These are phyloP conservation scores for Callyntrura guangdongensis DNA, from an alignment of 2,888 invertebrate species.

Conservation along the genomic window DNA sequence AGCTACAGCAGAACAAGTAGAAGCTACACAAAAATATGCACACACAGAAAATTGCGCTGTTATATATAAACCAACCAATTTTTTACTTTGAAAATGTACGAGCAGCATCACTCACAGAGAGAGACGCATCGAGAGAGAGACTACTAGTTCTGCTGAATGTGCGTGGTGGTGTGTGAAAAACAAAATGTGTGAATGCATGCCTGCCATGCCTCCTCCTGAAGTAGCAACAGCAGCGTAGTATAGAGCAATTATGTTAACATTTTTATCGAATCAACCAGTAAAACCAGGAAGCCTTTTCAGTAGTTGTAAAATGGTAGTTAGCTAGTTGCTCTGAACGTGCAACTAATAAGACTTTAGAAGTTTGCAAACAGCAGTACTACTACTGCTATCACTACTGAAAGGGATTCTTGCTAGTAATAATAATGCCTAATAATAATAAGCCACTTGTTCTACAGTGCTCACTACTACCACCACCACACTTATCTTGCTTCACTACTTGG, in stretches of 20 bases:
- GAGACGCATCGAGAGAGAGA: too few relatives aligned
- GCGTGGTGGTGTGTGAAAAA: constrained; percentile 46
- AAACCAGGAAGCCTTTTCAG: constrained; percentile 65
- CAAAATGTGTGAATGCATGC: constrained; percentile 18
- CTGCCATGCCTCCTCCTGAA: not conserved
- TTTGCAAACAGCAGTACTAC: not conserved
- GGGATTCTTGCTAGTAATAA: not conserved
- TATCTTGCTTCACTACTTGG: constrained; percentile 51
- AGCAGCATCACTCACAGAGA: not conserved
- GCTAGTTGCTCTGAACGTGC: not conserved
- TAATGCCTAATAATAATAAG: constrained; percentile 24
- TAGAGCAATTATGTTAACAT: constrained; percentile 37
- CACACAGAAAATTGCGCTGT: not conserved
- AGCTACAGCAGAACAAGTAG: not conserved
- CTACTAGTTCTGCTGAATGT: not conserved
- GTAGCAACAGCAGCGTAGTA: not conserved
- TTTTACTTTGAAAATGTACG: constrained; percentile 5
- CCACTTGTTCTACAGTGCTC: constrained; percentile 15
- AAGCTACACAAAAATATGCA: too few relatives aligned
- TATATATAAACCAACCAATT: not conserved
- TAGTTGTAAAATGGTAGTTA: constrained; percentile 18
- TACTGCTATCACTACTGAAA: not conserved
- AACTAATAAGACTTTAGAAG: too few relatives aligned
- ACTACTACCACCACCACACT: not conserved
- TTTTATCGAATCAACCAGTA: constrained; percentile 62